Conservation (phyloP, 2,113 vertebrate genomes). For the Anseranas semipalmata region DNA sequence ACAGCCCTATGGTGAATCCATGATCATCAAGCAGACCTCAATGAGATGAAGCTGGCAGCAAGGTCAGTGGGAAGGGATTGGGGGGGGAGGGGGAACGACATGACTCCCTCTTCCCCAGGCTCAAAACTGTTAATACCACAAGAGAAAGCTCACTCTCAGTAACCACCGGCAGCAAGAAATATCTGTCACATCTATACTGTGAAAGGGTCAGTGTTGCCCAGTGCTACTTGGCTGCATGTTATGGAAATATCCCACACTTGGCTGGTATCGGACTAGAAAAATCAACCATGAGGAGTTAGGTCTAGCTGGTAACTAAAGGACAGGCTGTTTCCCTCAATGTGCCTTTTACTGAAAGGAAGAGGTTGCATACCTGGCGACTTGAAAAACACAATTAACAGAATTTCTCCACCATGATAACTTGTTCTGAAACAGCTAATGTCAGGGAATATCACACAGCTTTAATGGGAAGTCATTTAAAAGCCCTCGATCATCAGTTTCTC, state of each 20-base stretch:
- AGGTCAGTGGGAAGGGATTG: background rate
- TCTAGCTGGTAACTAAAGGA: background rate
- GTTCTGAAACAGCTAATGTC: background rate
- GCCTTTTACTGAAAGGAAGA: background rate
- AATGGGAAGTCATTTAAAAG: background rate
- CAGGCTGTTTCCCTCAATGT: background rate
- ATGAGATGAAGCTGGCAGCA: background rate
- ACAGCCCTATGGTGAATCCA: fast-evolving
- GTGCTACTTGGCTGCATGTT: background rate
- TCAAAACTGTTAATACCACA: background rate
- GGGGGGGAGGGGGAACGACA: no score
- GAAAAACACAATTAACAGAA: background rate
- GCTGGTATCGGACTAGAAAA: background rate
- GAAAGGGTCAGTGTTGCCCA: background rate
- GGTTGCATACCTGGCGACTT: background rate
- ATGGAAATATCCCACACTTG: background rate
- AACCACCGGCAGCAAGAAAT: background rate
- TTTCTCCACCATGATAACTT: background rate
- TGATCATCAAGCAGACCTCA: background rate
- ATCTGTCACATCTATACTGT: background rate
- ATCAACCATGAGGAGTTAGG: background rate
- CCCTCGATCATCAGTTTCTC: background rate
- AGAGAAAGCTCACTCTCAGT: background rate
- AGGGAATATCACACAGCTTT: background rate
- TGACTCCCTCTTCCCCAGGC: background rate